Base-by-base conservation (phyloP, 2,797 vertebrate species). In the Agapornis canus region DNA sequence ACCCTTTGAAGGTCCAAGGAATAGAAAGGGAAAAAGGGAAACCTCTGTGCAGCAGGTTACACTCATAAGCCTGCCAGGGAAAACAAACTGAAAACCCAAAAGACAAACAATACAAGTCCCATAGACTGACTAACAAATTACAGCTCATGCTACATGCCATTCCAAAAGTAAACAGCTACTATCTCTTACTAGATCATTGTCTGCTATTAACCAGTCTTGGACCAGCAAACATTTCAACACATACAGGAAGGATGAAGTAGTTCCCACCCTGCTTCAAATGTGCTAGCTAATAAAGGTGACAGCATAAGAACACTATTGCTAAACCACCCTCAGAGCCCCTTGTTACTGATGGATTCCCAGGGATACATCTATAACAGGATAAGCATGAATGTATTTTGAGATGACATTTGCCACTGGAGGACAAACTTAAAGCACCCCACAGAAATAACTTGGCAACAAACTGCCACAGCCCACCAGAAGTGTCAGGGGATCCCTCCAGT, bases 211-310 rank as follows among this genome's bases (percentile, higher is more conserved):
- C 5, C 7, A 21, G 26, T 13, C 57, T 52, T 42, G 51, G 47
- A 35, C 49, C 66, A 45, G 40, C 75, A 87, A 48, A 56, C 51
- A 5, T 54, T 82, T 52, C 93, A 91, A 73, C 73, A 63, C 82
- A 69, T 42, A 52, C 0, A 60, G 70, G 86, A 92, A 80, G 69
- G 92, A 92, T 92, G 92, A 68, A 80, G 78, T 66, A 65, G 82
- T 22, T 96, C 64, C 65, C 86, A 54, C 75, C 75, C 86, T 63
- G 89, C 76, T 86, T 86, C n/a, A 71, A 87, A 92, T 0, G 94
- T 92, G 86, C 84, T 82, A 80, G 92, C 86, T 85, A 81, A 40
- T 78, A 65, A 77, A 90, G 32, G 89, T 85, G 95, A 95, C 31
- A 87, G 93, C 82, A 91, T 86, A 75, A 32, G 7, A 77, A 60